A percentile compares a stretch with the other conserved stretches of the same genome.
Evolutionary conservation across 2,113 vertebrate species (phyloP).

Genomic region (Fregetta grallaria): DNA sequence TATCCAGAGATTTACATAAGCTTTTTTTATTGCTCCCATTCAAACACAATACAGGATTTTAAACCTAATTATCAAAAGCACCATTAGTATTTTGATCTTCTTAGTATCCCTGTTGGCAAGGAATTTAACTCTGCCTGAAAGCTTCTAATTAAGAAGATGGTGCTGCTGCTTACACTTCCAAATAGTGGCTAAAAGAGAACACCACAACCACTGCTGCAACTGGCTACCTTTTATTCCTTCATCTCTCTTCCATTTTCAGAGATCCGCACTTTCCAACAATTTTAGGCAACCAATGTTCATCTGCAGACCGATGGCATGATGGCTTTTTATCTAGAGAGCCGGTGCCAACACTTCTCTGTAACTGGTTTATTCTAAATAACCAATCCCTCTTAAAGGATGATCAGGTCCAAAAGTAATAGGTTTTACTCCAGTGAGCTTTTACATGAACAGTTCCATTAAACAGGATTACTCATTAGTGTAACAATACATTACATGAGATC

Average conservation of each 20-base stretch:
- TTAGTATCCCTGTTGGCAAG: slow-evolving; percentile 15
- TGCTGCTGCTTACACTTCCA: background rate
- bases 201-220: background rate
- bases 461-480: background rate
- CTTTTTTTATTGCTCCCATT: background rate
- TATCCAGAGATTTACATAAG: background rate
- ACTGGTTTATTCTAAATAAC: slow-evolving; percentile 26
- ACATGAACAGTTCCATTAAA: background rate
- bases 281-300: background rate
- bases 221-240: background rate
- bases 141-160: slow-evolving; percentile 14
- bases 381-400: slow-evolving; percentile 41
- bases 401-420: slow-evolving; percentile 21
- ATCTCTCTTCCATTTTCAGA: background rate
- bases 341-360: background rate
- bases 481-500: background rate
- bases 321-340: background rate
- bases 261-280: background rate
- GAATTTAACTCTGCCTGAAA: background rate
- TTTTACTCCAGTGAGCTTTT: slow-evolving; percentile 2
- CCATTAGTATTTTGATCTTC: slow-evolving; percentile 42
- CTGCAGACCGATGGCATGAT: background rate
- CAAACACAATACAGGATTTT: slow-evolving; percentile 32
- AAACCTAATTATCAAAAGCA: slow-evolving; percentile 41
- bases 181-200: background rate